Base-by-base conservation (phyloP, 2,113 vertebrate genomes). In the Diadophis punctatus region DNA sequence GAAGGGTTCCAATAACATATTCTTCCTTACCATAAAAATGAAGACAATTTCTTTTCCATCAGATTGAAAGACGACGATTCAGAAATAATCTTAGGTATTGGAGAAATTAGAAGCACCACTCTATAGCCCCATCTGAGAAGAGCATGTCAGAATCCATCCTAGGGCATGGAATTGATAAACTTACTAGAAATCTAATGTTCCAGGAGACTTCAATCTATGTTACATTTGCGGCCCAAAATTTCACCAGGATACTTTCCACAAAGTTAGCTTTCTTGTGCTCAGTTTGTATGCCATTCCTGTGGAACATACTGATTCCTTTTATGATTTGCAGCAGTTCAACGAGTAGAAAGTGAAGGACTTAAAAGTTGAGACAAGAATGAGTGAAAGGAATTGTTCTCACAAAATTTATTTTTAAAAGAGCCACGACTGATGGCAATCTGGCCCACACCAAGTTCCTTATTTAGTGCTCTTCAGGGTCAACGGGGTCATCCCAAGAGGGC, bases 391-490 rank as follows among this genome's bases (percentile, higher is more conserved):
- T 97, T 96, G 97, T 96, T 96, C 95, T 96, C 96, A 96, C 97
- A 96, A 93, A 97, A 96, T 96, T 95, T 97, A 96, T 97, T 97
- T 97, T 97, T 97, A 96, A 97, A 96, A 95, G 96, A 95, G 95
- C 94, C 96, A 95, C 95, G 96, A 95, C 96, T 97, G 95, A 95
- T 94, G 96, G 96, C 96, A 97, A 96, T 97, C 97, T 97, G 96
- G 95, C 95, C 95, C 95, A 97, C 96, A 96, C 95, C 95, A 97
- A 96, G 96, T 53, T 88, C 34, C n/a, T 55, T n/a, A 23, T 55
- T 55, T 34, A 95, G 96, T 96, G 95, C 95, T 97, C 96, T 96
- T 96, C 96, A 96, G 94, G 96, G 96, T 96, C 95, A 96, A 93
- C 93, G 94, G 96, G 94, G 94, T 96, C 96, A 96, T 95, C 94